Base-by-base conservation (phyloP, 2,888 invertebrate species). In the Lampropteryx suffumata region DNA sequence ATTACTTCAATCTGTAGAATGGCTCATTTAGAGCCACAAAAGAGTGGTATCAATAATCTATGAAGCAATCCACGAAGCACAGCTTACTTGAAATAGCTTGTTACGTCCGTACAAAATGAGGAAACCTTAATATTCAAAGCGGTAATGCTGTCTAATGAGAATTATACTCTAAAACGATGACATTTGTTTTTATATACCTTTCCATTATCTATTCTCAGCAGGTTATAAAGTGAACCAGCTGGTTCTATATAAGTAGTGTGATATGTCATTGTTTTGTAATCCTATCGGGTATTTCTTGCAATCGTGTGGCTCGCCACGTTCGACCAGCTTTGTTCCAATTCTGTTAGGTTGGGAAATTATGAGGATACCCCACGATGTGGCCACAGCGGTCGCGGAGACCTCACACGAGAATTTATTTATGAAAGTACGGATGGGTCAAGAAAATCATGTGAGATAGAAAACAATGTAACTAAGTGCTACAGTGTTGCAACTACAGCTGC, bases 291-390 rank as follows among this genome's bases (percentile, higher is more conserved):
- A 51, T 59, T 58, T 52, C 61, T 59, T 40, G 59, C 61, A 59
- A 59, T 62, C 54, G 64, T 68, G 59, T 65, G 63, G 67, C 60
- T 49, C 58, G 61, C 71, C 68, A 65, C 69, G 68, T 67, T 77
- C 65, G 66, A 66, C 64, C 69, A 63, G 60, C 71, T 78, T 79
- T 77, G 73, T 75, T 73, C 66, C 56, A 67, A 55, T 48, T 55
- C 41, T 42, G 42, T 42, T 7, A 39, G 55, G 47, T 67, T 70
- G 53, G 24, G 55, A 59, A 51, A 58, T 55, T 49, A 63, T 59
- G 57, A 53, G 45, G 51, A 47, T 55, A 47, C 53, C 46, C 40
- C 55, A 61, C 67, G 52, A 32, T 14, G 41, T 4, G 35, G 43
- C 35, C 7, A 5, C 24, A 24, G 7, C 17, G 17, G 2, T 17